Evolutionary conservation across 1,140 invertebrate species (phyloP).

Genomic region (Cotesia vestalis): DNA sequence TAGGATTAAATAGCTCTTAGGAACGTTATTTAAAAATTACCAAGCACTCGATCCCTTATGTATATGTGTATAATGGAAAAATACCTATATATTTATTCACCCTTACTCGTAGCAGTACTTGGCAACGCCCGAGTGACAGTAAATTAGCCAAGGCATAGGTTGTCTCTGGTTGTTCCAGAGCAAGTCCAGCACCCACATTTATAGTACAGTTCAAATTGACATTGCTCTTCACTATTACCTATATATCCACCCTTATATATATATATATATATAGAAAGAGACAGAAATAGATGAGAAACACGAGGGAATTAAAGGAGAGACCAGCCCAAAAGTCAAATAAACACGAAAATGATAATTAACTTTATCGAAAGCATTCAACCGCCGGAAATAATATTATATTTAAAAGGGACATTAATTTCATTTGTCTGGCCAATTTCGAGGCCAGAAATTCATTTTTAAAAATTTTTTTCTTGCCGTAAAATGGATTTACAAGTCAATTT

Average conservation of each 20-base stretch:
- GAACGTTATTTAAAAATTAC: neutral
- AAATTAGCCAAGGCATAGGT: slow-evolving; percentile 19
- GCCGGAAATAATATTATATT: slow-evolving; percentile 40
- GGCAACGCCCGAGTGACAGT: slow-evolving; percentile 32
- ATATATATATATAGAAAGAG: too few relatives aligned
- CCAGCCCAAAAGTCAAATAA: slow-evolving; percentile 14
- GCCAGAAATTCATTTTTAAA: too few relatives aligned
- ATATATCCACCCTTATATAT: too few relatives aligned
- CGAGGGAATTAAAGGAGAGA: neutral
- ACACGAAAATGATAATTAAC: too few relatives aligned
- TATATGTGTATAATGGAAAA: neutral
- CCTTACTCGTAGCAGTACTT: neutral
- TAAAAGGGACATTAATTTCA: slow-evolving; percentile 34
- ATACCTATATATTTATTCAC: neutral
- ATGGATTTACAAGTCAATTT: too few relatives aligned
- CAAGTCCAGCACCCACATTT: too few relatives aligned
- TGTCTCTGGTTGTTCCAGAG: too few relatives aligned
- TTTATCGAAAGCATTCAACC: slow-evolving; percentile 36
- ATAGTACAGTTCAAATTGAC: slow-evolving; percentile 3
- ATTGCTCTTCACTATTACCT: slow-evolving; percentile 1
- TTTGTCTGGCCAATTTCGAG: neutral
- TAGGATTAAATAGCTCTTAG: too few relatives aligned
- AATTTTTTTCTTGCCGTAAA: too few relatives aligned
- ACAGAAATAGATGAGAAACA: neutral
- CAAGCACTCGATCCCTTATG: neutral